Percentiles rank a stretch among this genome's conserved stretches.
phyloP scores from a whole-genome alignment of 2,888 invertebrate genomes.

The Eurois occulta region DNA sequence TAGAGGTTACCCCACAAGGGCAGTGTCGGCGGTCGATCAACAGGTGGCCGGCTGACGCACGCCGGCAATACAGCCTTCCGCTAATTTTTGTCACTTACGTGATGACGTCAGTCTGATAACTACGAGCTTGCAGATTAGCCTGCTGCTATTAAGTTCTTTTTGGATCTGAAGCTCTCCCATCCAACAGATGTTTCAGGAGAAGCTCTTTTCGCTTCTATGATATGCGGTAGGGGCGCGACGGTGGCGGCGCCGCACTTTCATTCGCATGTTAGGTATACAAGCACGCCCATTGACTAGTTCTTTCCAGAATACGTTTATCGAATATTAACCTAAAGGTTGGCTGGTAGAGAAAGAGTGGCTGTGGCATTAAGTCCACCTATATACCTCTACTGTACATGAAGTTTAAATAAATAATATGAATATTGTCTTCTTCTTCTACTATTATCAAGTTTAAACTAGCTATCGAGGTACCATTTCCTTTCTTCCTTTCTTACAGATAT shows the following conservation, averaged over 20 bases:
- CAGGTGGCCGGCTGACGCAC: constrained; percentile 87
- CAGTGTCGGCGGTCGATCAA: constrained; percentile 81
- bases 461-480: not conserved
- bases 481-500: not conserved
- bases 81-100: constrained; percentile 78
- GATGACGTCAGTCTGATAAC: constrained; percentile 76
- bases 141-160: constrained; percentile 12
- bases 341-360: no score
- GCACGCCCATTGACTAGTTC: not conserved
- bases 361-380: no score
- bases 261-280: not conserved
- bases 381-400: no score
- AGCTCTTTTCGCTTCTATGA: constrained; percentile 6
- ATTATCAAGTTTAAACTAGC: not conserved
- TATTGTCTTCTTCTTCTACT: not conserved
- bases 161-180: constrained; percentile 4
- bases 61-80: constrained; percentile 70
- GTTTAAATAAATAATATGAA: no score
- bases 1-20: constrained; percentile 87
- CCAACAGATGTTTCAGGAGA: not conserved
- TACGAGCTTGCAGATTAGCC: constrained; percentile 14
- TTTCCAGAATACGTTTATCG: constrained; percentile 10
- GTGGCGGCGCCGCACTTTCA: constrained; percentile 14
- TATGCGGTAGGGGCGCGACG: not conserved
- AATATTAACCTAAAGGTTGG: no score